A percentile compares a stretch with the other conserved stretches of the same genome.
These are phyloP conservation scores for Eulemur mongoz DNA, from an alignment of 2,797 vertebrate species.

Conservation along the genomic window DNA sequence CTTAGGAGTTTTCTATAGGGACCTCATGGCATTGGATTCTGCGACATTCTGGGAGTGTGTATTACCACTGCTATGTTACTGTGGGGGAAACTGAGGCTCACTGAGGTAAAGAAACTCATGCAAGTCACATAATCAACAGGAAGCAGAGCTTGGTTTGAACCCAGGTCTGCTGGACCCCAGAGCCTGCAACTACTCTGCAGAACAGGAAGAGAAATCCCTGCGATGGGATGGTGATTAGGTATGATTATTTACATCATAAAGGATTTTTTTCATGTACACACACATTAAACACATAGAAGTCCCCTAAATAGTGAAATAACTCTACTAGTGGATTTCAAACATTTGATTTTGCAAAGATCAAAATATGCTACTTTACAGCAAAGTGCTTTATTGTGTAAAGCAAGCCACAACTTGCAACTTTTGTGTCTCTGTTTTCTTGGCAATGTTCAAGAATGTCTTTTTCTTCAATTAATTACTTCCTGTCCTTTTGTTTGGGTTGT, in stretches of 20 bases:
- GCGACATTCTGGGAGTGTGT: not conserved
- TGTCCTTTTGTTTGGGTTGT: conserved; percentile 47
- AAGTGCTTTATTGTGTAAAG: not conserved
- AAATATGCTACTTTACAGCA: not conserved
- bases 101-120: not conserved
- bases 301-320: not conserved
- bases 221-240: not conserved
- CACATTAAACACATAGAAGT: not conserved
- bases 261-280: not conserved
- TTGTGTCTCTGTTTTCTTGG: not conserved
- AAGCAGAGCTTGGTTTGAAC: not conserved
- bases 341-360: not conserved
- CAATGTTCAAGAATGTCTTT: not conserved
- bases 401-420: not conserved
- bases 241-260: not conserved
- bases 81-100: not conserved
- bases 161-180: not conserved
- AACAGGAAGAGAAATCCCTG: not conserved
- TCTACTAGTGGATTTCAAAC: not conserved
- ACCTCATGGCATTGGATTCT: not conserved
- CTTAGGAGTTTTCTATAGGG: not conserved
- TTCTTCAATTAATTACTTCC: conserved; percentile 24
- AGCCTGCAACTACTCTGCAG: not conserved
- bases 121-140: not conserved
- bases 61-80: not conserved